Percentiles rank a stretch among this genome's conserved stretches.
phyloP scores from a whole-genome alignment of 2,888 invertebrate genomes.

The Hydropsyche betteni region DNA sequence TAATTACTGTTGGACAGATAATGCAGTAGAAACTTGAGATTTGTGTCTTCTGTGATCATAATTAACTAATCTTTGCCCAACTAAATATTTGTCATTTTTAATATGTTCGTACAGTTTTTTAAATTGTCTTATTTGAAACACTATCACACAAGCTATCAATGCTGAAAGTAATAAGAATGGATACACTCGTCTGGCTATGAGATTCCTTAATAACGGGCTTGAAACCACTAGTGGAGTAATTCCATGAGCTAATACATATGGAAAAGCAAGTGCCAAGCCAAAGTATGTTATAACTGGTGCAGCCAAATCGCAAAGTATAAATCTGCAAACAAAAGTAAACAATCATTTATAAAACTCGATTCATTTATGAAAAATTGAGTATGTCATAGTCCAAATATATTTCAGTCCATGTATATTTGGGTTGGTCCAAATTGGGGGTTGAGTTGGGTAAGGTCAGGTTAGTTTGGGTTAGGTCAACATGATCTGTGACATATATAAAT shows the following conservation, averaged over 20 bases:
- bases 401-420: no score
- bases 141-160: conserved; percentile 73
- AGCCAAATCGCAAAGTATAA: conserved; percentile 86
- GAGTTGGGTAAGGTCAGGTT: no score
- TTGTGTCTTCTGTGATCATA: conserved; percentile 87
- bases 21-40: conserved; percentile 54
- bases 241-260: conserved; percentile 89
- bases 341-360: no score
- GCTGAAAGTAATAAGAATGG: conserved; percentile 84
- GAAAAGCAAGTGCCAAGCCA: conserved; percentile 89
- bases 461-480: not conserved
- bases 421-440: not conserved
- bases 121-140: conserved; percentile 92
- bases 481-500: not conserved
- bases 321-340: conserved; percentile 58
- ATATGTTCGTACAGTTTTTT: conserved; percentile 96
- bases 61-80: conserved; percentile 95
- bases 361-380: no score
- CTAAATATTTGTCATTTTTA: conserved; percentile 98
- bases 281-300: conserved; percentile 89
- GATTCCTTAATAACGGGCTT: conserved; percentile 73
- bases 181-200: conserved; percentile 87
- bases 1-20: conserved; percentile 43
- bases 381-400: no score
- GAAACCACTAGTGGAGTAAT: conserved; percentile 74